Percentiles rank a stretch among this genome's conserved stretches.
phyloP scores from a whole-genome alignment of 2,888 invertebrate genomes.

The Pollenia griseotomentosa region DNA sequence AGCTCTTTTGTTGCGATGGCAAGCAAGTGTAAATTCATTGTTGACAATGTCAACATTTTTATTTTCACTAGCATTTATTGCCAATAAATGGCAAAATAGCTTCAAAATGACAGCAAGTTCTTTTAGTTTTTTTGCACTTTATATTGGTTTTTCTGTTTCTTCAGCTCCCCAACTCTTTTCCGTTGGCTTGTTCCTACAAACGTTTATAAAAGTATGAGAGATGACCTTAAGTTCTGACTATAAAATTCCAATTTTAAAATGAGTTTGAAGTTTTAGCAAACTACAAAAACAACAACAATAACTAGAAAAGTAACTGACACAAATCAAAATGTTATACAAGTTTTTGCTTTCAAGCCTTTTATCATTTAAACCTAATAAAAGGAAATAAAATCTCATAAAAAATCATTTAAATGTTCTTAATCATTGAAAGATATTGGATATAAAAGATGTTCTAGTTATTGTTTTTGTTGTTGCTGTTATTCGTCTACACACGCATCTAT shows the following conservation, averaged over 20 bases:
- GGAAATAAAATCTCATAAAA: conserved; percentile 67
- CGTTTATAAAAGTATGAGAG: neutral
- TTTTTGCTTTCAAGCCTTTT: conserved; percentile 72
- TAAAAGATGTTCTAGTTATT: conserved; percentile 32
- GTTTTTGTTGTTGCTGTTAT: neutral
- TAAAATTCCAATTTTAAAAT: conserved; percentile 65
- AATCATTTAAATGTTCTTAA: conserved; percentile 57
- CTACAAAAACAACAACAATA: conserved; percentile 5
- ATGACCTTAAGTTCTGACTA: conserved; percentile 68
- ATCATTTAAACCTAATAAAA: conserved; percentile 57
- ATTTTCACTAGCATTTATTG: conserved; percentile 69
- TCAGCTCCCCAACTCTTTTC: too few relatives aligned
- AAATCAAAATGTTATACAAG: conserved; percentile 74
- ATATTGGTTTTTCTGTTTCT: neutral
- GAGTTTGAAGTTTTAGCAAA: neutral
- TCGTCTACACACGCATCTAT: conserved; percentile 45
- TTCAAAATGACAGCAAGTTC: conserved; percentile 67
- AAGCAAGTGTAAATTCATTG: conserved; percentile 73
- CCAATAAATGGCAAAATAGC: conserved; percentile 71
- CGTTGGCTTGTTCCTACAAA: neutral
- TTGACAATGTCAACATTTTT: conserved; percentile 74
- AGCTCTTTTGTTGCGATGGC: conserved; percentile 57
- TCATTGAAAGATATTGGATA: conserved; percentile 50
- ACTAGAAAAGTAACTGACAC: conserved; percentile 63
- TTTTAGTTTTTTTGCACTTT: conserved; percentile 34